These are phyloP conservation scores for Brachionus angularis DNA, from an alignment of 1,140 invertebrate genomes.

Conservation along the genomic window DNA sequence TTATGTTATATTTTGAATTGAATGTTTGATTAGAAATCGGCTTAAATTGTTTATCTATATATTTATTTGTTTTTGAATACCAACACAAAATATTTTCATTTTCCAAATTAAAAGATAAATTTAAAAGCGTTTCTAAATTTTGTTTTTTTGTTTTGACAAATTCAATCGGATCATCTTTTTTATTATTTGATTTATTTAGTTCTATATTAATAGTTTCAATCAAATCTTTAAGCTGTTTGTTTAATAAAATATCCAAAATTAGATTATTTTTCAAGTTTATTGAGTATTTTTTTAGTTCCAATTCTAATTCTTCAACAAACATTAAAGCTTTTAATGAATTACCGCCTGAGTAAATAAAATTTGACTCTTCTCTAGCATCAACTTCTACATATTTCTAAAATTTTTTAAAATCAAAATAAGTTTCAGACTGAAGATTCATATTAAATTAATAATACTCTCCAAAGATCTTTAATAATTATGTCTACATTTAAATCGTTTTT, in stretches of 20 bases:
- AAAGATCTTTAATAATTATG: not conserved
- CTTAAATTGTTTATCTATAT: not conserved
- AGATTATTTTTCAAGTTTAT: conserved; percentile 28
- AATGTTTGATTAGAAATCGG: not conserved
- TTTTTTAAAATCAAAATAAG: too few species aligned
- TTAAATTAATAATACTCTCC: not conserved
- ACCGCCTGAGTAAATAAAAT: conserved; percentile 57
- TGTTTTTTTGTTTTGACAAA: too few species aligned
- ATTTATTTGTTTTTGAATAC: not conserved
- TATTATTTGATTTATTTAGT: too few species aligned
- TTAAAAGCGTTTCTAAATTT: too few species aligned
- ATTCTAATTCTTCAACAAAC: conserved; percentile 48
- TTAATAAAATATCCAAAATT: conserved; percentile 51
- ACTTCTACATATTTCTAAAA: too few species aligned
- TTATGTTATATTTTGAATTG: not conserved
- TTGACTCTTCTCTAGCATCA: conserved; percentile 43
- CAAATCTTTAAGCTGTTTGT: conserved; percentile 48
- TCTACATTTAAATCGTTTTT: not conserved
- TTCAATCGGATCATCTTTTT: too few species aligned
- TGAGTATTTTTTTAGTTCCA: conserved; percentile 44
- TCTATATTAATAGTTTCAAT: too few species aligned
- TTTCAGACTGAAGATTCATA: too few species aligned
- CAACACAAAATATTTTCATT: not conserved
- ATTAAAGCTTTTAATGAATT: conserved; percentile 58
- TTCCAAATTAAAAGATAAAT: not conserved